Conservation (phyloP, 2,113 vertebrate genomes). For the Trachemys scripta region DNA sequence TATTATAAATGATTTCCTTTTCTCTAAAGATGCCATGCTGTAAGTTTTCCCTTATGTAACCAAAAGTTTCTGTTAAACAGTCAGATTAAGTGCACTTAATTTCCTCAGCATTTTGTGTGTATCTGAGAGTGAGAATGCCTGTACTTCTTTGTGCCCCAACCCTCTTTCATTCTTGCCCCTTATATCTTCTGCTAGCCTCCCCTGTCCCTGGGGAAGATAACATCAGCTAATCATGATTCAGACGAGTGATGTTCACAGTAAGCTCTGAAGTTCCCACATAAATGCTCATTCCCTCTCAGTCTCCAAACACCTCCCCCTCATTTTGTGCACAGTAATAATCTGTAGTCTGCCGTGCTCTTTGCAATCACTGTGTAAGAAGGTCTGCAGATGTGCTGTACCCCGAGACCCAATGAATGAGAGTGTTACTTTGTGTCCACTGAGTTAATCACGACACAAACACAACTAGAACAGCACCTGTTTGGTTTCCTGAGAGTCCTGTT, state of each 20-base stretch:
- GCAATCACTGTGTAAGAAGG: not conserved
- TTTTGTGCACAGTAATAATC: not conserved
- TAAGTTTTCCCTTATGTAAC: not conserved
- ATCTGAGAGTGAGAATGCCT: not conserved
- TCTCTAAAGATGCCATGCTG: not conserved
- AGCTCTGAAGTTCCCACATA: not conserved
- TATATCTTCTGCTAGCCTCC: not conserved
- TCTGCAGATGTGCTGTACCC: not conserved
- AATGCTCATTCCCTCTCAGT: not conserved
- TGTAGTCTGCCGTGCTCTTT: not conserved
- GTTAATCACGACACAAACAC: not conserved
- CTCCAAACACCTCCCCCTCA: not conserved
- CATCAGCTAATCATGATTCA: not conserved
- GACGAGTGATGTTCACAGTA: not conserved
- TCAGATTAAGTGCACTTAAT: not conserved
- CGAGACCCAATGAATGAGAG: not conserved
- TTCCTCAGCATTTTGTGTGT: not conserved
- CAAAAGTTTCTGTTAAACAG: not conserved
- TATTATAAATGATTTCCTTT: not conserved
- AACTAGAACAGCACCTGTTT: not conserved
- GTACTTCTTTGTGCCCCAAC: not conserved
- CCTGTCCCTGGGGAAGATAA: not conserved
- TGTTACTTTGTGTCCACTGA: not conserved
- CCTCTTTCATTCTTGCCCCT: not conserved
- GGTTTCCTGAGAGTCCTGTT: not conserved